These are phyloP conservation scores for Hoplodrina blanda DNA, from an alignment of 2,888 invertebrate species.

Conservation along the genomic window DNA sequence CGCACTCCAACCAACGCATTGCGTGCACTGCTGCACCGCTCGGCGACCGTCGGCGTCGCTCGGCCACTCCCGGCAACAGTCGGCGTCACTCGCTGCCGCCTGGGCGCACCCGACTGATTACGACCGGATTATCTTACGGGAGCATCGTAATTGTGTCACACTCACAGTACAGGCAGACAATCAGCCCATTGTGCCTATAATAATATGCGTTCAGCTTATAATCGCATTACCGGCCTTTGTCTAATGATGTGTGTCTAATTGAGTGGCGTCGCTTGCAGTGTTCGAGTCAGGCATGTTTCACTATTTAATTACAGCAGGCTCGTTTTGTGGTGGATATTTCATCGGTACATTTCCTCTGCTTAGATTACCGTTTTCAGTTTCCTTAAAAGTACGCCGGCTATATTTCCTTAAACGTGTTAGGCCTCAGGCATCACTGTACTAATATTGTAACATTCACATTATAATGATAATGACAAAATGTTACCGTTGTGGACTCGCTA, in stretches of 20 bases:
- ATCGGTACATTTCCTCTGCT: background rate
- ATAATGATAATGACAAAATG: slow-evolving; percentile 9
- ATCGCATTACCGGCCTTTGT: slow-evolving; percentile 51
- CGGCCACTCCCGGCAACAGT: slow-evolving; percentile 14
- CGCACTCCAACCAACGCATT: slow-evolving; percentile 24
- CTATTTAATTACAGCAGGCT: slow-evolving; percentile 8
- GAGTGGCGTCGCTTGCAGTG: slow-evolving; percentile 31
- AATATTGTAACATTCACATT: background rate
- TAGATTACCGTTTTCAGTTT: background rate
- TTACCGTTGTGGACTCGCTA: slow-evolving; percentile 5
- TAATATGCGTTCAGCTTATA: slow-evolving; percentile 53
- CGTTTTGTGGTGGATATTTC: background rate
- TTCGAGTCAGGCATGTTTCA: background rate
- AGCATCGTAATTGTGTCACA: slow-evolving; percentile 60
- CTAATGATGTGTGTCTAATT: slow-evolving; percentile 55
- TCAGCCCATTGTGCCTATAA: slow-evolving; percentile 51
- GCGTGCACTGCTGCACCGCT: slow-evolving; percentile 28
- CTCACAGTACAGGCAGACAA: slow-evolving; percentile 42
- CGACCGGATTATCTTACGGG: slow-evolving; percentile 57
- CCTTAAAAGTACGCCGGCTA: background rate
- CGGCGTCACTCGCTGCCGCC: slow-evolving; percentile 19
- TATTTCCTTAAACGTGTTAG: background rate
- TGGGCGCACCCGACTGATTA: slow-evolving; percentile 52
- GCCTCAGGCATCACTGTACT: background rate
- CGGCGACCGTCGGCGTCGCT: background rate